phyloP scores from a whole-genome alignment of 2,797 vertebrate genomes.

The Carduelis carduelis region DNA sequence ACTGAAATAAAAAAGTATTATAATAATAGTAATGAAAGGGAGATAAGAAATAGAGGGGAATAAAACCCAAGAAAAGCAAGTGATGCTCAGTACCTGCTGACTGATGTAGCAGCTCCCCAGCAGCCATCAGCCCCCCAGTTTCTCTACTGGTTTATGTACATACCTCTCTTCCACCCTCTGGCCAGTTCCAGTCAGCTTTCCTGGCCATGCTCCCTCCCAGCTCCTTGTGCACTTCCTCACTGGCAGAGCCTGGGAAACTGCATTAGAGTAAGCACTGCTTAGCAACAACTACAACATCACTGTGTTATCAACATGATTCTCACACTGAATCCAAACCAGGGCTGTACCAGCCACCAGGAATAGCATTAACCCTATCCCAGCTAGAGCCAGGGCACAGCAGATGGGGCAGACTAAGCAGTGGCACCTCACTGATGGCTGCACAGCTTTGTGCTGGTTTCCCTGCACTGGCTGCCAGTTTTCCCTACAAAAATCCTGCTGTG shows the following conservation, averaged over 20 bases:
- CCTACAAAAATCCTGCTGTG: background rate
- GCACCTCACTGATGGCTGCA: background rate
- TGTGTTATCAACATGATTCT: background rate
- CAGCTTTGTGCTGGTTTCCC: background rate
- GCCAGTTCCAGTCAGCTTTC: background rate
- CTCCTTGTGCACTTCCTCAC: background rate
- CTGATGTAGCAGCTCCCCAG: background rate
- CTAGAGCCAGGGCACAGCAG: background rate
- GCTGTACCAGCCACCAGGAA: background rate
- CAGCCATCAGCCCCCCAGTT: background rate
- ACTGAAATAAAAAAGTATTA: background rate
- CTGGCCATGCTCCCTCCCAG: background rate
- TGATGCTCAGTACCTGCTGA: background rate
- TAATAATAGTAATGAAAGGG: background rate
- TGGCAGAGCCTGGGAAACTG: constrained; percentile 9
- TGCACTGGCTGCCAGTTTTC: background rate
- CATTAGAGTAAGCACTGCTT: background rate
- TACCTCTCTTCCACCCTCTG: background rate
- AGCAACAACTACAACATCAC: background rate
- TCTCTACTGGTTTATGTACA: accelerated
- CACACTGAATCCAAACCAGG: background rate
- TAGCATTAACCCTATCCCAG: background rate
- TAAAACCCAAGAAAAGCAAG: background rate
- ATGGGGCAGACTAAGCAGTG: background rate
- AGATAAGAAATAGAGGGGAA: background rate